Evolutionary conservation across 1,140 invertebrate species (phyloP).

Genomic region (Zaprionus kolodkinae): DNA sequence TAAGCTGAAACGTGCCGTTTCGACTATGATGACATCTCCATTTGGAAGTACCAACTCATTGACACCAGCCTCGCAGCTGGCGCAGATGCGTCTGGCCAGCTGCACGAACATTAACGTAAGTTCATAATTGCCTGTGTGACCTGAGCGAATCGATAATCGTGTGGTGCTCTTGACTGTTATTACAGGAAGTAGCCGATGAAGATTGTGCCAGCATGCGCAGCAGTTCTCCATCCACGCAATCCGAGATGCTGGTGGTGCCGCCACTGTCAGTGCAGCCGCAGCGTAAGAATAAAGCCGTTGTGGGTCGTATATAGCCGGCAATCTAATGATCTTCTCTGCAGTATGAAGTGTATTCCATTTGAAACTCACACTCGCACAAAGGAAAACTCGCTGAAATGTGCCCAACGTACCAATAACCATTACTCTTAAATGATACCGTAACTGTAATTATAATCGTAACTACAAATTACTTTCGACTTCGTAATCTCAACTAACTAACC

Average conservation of each 20-base stretch:
- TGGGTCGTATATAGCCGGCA: constrained; percentile 62
- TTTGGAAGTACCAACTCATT: constrained; percentile 92
- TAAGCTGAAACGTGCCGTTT: constrained; percentile 96
- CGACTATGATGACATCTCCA: constrained; percentile 95
- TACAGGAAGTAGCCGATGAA: constrained; percentile 87
- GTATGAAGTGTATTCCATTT: constrained; percentile 67
- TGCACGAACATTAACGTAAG: constrained; percentile 94
- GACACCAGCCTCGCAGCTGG: constrained; percentile 89
- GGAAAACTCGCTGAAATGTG: constrained; percentile 36
- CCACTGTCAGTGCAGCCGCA: constrained; percentile 92
- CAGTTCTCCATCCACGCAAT: constrained; percentile 86
- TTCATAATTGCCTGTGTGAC: constrained; percentile 42
- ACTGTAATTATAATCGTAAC: constrained; percentile 14
- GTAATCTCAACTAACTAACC: constrained; percentile 55
- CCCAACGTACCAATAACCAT: constrained; percentile 23
- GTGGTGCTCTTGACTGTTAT: constrained; percentile 58
- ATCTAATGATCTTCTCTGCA: constrained; percentile 19
- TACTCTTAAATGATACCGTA: constrained; percentile 8
- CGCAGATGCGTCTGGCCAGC: constrained; percentile 92
- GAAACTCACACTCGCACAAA: constrained; percentile 22
- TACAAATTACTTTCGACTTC: constrained; percentile 43
- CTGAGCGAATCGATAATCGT: neutral
- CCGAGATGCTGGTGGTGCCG: constrained; percentile 89
- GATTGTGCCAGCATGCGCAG: constrained; percentile 85
- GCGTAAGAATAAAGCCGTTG: constrained; percentile 87